phyloP scores from a whole-genome alignment of 2,888 invertebrate genomes.

The Hermaeophaga mercurialis region DNA sequence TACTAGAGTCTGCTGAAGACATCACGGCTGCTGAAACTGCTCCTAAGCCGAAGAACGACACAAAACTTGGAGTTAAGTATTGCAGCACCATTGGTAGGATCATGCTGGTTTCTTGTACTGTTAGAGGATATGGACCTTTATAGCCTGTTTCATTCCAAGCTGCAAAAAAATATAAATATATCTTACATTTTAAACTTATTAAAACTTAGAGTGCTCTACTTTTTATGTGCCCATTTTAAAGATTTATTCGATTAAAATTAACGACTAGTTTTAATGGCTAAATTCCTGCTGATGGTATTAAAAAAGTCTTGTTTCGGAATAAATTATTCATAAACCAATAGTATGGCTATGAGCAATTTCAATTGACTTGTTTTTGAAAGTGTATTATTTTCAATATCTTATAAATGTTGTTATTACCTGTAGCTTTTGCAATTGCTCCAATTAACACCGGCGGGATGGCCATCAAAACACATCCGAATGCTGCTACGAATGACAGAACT shows the following conservation, averaged over 20 bases:
- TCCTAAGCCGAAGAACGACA: constrained; percentile 91
- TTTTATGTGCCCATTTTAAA: too few relatives aligned
- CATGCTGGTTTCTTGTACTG: constrained; percentile 84
- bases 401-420: constrained; percentile 65
- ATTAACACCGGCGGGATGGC: constrained; percentile 96
- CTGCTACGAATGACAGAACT: constrained; percentile 93
- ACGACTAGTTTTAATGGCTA: too few relatives aligned
- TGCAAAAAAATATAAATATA: constrained; percentile 51
- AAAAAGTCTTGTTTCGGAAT: too few relatives aligned
- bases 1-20: constrained; percentile 99
- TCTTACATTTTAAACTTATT: background rate
- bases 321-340: too few relatives aligned
- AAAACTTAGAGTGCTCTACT: too few relatives aligned
- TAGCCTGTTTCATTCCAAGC: constrained; percentile 96
- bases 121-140: constrained; percentile 74
- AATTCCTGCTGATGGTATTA: too few relatives aligned
- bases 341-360: too few relatives aligned
- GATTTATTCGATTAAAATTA: too few relatives aligned
- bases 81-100: constrained; percentile 97
- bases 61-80: constrained; percentile 92
- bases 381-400: too few relatives aligned
- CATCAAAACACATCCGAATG: constrained; percentile 94
- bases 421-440: constrained; percentile 95
- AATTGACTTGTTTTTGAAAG: too few relatives aligned
- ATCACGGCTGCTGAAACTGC: constrained; percentile 99